These are phyloP conservation scores for Ciconia boyciana DNA, from an alignment of 2,113 vertebrate genomes.

Conservation along the genomic window DNA sequence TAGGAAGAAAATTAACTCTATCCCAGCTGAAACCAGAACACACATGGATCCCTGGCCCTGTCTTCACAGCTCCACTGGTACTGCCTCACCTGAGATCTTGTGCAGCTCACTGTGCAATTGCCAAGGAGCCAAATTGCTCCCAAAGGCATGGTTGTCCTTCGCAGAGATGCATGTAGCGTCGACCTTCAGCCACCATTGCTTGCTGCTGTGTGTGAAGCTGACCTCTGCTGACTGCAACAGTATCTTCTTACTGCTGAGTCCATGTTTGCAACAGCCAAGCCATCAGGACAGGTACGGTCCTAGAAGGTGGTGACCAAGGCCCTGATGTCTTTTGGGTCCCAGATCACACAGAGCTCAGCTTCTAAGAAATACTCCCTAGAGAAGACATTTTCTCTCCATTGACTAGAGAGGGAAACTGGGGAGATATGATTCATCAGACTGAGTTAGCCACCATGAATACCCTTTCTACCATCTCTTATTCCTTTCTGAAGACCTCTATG, in stretches of 20 bases:
- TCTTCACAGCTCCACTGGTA: not conserved
- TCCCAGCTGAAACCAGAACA: not conserved
- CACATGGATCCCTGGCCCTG: rapidly evolving
- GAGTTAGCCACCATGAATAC: not conserved
- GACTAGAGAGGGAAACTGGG: not conserved
- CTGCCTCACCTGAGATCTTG: not conserved
- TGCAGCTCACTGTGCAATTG: not conserved
- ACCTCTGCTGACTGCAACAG: not conserved
- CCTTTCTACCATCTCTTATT: not conserved
- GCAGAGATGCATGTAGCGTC: rapidly evolving
- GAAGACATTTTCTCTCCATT: not conserved
- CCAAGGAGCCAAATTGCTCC: not conserved
- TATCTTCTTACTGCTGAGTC: not conserved
- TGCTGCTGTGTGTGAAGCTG: not conserved
- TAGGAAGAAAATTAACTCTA: too few relatives aligned
- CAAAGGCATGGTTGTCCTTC: not conserved
- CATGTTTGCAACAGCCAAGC: not conserved
- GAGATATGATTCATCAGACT: not conserved
- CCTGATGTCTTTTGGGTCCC: not conserved
- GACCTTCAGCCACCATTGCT: not conserved
- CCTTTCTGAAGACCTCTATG: not conserved
- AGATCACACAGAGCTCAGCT: not conserved
- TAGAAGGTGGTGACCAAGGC: not conserved
- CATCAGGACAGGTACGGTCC: not conserved
- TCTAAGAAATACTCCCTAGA: not conserved